phyloP scores from a whole-genome alignment of 2,797 vertebrate species.

The Perodicticus potto region DNA sequence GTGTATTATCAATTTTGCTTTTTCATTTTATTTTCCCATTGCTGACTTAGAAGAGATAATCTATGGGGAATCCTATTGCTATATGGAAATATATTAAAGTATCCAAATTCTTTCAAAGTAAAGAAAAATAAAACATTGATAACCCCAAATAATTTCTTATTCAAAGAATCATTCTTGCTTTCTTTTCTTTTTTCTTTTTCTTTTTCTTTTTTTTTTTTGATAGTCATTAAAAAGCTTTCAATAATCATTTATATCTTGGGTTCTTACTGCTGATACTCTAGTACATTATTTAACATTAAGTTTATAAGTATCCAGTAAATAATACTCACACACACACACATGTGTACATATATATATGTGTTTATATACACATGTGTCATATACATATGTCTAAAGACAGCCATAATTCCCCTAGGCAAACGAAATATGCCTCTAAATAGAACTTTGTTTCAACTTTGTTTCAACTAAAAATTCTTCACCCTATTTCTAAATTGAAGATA shows the following conservation, averaged over 20 bases:
- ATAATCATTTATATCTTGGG: background rate
- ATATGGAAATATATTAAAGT: background rate
- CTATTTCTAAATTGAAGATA: background rate
- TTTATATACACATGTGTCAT: background rate
- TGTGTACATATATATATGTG: background rate
- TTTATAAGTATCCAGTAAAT: background rate
- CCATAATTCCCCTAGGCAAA: background rate
- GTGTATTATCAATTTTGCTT: background rate
- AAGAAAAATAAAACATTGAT: background rate
- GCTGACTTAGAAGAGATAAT: background rate
- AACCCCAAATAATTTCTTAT: background rate
- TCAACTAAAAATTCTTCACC: background rate
- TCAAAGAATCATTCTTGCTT: background rate
- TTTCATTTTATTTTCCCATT: background rate
- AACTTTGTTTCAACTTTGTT: background rate
- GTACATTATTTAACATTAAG: background rate
- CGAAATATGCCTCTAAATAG: background rate
- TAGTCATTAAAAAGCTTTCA: background rate
- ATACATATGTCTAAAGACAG: background rate
- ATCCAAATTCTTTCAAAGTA: background rate
- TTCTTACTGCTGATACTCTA: background rate
- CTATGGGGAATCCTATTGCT: background rate
- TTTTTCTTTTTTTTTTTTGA: background rate
- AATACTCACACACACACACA: background rate
- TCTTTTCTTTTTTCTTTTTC: too few species aligned